Evolutionary conservation across 2,797 vertebrate species (phyloP).

Genomic region (Bryconaethiops microstoma): DNA sequence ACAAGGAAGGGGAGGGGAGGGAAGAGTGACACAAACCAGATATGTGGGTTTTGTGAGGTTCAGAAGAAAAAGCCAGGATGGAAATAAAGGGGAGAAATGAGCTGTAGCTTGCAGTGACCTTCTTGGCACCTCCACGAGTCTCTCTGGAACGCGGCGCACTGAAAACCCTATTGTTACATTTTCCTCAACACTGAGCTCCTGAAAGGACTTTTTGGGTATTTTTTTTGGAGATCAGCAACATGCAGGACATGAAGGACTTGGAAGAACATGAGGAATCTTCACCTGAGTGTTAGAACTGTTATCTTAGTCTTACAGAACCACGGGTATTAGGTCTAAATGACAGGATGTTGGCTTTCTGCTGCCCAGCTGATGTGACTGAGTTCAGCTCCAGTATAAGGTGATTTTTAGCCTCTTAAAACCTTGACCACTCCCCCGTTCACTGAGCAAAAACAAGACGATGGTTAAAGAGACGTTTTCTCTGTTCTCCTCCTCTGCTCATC

Average conservation of each 20-base stretch:
- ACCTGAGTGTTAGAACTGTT: neutral
- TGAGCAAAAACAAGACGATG: no score
- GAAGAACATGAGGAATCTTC: neutral
- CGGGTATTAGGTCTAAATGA: no score
- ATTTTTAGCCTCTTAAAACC: no score
- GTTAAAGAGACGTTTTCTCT: no score
- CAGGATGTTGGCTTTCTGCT: no score
- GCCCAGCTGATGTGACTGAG: no score
- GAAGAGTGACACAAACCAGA: slow-evolving; percentile 84
- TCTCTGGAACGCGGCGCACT: slow-evolving; percentile 37
- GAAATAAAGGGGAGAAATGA: slow-evolving; percentile 60
- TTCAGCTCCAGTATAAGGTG: no score
- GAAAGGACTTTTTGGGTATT: neutral
- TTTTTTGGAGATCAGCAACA: neutral
- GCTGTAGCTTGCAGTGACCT: slow-evolving; percentile 55
- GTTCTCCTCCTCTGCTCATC: no score
- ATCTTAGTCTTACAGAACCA: neutral
- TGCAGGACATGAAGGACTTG: neutral
- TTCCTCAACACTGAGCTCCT: neutral
- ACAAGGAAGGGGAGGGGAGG: slow-evolving; percentile 60
- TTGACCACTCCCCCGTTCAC: no score
- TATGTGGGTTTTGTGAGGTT: slow-evolving; percentile 87
- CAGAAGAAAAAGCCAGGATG: slow-evolving; percentile 75
- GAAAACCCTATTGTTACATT: slow-evolving; percentile 20
- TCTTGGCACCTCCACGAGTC: slow-evolving; percentile 44